Conservation (phyloP, 2,888 invertebrate genomes). For the Sussaba pulchella region DNA sequence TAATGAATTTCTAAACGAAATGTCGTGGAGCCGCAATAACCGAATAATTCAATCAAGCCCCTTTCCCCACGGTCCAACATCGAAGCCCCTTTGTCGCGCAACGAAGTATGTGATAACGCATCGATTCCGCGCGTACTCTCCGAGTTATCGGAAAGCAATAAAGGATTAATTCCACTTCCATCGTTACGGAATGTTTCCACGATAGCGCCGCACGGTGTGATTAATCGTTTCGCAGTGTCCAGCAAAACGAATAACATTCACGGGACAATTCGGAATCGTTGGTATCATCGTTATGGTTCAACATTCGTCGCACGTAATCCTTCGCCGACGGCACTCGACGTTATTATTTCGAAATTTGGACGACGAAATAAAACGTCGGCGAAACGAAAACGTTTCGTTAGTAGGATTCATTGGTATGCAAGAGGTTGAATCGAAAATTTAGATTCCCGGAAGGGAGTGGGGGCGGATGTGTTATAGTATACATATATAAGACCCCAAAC, state of each 20-base stretch:
- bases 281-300: slow-evolving; percentile 3
- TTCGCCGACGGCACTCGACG: neutral
- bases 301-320: slow-evolving; percentile 55
- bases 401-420: slow-evolving; percentile 61
- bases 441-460: slow-evolving; percentile 46
- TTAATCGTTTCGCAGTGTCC: neutral
- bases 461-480: slow-evolving; percentile 11
- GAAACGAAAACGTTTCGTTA: slow-evolving; percentile 56
- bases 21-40: neutral
- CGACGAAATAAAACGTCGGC: slow-evolving; percentile 29
- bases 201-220: neutral
- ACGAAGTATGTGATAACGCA: slow-evolving; percentile 2
- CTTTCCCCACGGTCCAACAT: neutral
- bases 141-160: slow-evolving; percentile 10
- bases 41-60: neutral
- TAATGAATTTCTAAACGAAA: no score
- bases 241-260: neutral
- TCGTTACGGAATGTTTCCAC: neutral
- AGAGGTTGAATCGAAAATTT: slow-evolving; percentile 49
- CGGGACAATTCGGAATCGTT: neutral
- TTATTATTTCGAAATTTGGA: slow-evolving; percentile 50
- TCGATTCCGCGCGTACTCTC: neutral
- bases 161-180: slow-evolving; percentile 9
- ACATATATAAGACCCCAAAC: slow-evolving; percentile 56
- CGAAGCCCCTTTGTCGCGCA: slow-evolving; percentile 4